phyloP scores from a whole-genome alignment of 2,797 vertebrate genomes.

The Dendrocincla fuliginosa region DNA sequence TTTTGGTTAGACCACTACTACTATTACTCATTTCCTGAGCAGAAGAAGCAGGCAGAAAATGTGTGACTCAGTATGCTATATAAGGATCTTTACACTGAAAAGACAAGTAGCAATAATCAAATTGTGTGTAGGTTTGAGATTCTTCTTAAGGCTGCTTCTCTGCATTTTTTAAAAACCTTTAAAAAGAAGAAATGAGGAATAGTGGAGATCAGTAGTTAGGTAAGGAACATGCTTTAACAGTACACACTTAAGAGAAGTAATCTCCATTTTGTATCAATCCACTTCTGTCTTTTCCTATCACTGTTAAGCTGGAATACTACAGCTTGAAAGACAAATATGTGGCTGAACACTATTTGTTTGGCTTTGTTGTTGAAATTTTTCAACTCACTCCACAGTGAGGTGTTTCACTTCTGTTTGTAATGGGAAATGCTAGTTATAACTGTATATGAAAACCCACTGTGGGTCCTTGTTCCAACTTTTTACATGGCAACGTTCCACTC shows the following conservation, averaged over 20 bases:
- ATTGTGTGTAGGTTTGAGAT: neutral
- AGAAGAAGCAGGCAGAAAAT: neutral
- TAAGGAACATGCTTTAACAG: neutral
- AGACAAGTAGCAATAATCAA: neutral
- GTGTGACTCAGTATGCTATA: neutral
- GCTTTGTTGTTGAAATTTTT: neutral
- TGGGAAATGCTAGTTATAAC: neutral
- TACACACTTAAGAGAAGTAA: neutral
- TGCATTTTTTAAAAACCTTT: neutral
- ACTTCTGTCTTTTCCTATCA: neutral
- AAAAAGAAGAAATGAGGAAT: neutral
- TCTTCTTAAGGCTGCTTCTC: neutral
- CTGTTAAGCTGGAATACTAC: neutral
- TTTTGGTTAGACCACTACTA: neutral
- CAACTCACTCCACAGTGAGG: neutral
- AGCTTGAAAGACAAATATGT: neutral
- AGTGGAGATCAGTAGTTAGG: neutral
- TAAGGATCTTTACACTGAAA: neutral
- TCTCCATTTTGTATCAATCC: neutral
- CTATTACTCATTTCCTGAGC: neutral
- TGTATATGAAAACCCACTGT: neutral
- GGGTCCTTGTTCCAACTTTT: neutral
- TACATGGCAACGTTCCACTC: neutral
- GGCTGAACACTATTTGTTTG: neutral
- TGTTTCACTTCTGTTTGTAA: neutral